Conservation (phyloP, 2,797 vertebrate genomes). For the Triplophysa yarkandensis region DNA sequence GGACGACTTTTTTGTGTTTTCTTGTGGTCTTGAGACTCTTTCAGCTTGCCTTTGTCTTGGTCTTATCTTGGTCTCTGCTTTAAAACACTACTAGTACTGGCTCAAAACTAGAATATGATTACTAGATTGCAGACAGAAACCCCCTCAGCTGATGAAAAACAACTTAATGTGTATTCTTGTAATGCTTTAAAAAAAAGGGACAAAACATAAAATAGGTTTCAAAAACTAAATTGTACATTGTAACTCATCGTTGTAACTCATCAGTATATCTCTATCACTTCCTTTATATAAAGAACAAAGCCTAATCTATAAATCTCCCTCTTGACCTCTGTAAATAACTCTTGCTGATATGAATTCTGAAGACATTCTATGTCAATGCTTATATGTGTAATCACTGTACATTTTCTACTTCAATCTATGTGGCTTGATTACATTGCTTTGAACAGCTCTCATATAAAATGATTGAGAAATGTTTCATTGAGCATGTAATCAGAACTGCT, state of each 20-base stretch:
- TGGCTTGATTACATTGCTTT: slow-evolving; percentile 30
- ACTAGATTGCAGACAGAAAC: neutral
- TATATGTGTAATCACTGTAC: slow-evolving; percentile 1
- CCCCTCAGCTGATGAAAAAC: too few species aligned
- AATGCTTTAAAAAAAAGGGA: neutral
- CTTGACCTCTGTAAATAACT: slow-evolving; percentile 12
- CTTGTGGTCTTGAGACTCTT: too few species aligned
- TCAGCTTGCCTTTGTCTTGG: too few species aligned
- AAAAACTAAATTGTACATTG: neutral
- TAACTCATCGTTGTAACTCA: neutral
- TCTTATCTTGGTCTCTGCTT: too few species aligned
- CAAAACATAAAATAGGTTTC: neutral
- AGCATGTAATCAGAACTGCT: slow-evolving; percentile 11
- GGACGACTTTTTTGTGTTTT: too few species aligned
- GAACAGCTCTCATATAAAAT: slow-evolving; percentile 16
- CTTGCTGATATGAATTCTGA: neutral
- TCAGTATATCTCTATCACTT: neutral
- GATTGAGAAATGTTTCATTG: slow-evolving; percentile 26
- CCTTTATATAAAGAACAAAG: neutral
- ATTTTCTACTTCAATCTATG: neutral
- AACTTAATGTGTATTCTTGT: too few species aligned
- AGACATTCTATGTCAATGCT: slow-evolving; percentile 13
- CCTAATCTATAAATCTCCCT: neutral
- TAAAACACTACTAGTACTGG: too few species aligned
- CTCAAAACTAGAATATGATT: neutral